These are phyloP conservation scores for Ferrisia virgata DNA, from an alignment of 2,888 invertebrate genomes.

Conservation along the genomic window DNA sequence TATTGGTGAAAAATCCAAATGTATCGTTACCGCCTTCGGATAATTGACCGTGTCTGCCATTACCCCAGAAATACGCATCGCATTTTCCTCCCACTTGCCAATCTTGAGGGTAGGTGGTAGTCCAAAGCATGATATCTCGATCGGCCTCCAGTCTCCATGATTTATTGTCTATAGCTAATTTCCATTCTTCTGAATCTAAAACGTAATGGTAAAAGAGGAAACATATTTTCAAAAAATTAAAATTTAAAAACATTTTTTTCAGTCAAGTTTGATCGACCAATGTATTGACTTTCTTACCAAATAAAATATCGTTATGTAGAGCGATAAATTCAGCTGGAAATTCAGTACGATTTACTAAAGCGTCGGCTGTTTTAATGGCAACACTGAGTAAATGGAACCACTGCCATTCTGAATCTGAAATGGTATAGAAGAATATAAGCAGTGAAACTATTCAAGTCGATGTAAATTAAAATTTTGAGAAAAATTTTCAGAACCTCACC, in stretches of 20 bases:
- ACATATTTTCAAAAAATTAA: not conserved
- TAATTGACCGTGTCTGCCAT: slow-evolving; percentile 63
- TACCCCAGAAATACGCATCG: slow-evolving; percentile 62
- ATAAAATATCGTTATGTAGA: slow-evolving; percentile 41
- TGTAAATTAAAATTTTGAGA: not conserved
- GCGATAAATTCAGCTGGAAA: slow-evolving; percentile 55
- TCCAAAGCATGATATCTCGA: slow-evolving; percentile 63
- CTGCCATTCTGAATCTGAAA: slow-evolving; percentile 56
- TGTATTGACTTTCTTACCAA: slow-evolving; percentile 31
- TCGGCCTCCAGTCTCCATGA: slow-evolving; percentile 61
- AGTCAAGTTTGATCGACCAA: not conserved
- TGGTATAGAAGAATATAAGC: not conserved
- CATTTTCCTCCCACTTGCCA: slow-evolving; percentile 66
- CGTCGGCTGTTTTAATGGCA: slow-evolving; percentile 59
- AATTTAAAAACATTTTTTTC: not conserved
- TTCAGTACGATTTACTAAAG: slow-evolving; percentile 56
- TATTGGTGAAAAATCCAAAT: not conserved
- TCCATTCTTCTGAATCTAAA: slow-evolving; percentile 48
- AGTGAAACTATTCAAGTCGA: not conserved
- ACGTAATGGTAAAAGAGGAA: slow-evolving; percentile 33
- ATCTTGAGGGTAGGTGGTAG: slow-evolving; percentile 61
- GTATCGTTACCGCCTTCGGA: slow-evolving; percentile 60
- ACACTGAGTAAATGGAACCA: slow-evolving; percentile 61
- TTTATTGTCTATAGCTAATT: slow-evolving; percentile 54
- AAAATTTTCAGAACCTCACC: not conserved